Conservation (phyloP, 1,140 invertebrate genomes). For the Sinella curviseta region DNA sequence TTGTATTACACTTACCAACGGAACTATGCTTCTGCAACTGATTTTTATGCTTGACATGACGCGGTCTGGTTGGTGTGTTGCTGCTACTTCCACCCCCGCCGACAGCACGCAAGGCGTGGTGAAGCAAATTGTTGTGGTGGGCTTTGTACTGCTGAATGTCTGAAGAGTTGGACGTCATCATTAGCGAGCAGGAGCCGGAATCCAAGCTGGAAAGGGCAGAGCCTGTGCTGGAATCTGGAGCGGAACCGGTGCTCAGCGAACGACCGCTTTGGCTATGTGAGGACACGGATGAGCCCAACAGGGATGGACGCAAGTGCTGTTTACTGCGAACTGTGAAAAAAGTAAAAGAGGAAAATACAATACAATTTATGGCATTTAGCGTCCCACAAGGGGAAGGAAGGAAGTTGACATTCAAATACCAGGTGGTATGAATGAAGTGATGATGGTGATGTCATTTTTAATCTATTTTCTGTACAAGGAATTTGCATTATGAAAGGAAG, state of each 20-base stretch:
- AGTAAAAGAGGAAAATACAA: conserved; percentile 11
- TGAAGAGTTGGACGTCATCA: neutral
- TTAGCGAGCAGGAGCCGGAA: conserved; percentile 20
- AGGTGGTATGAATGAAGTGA: too few relatives aligned
- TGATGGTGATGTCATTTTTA: too few relatives aligned
- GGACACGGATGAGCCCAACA: conserved; percentile 4
- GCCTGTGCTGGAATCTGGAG: conserved; percentile 33
- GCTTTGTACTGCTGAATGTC: conserved; percentile 15
- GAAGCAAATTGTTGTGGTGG: neutral
- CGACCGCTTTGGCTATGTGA: conserved; percentile 13
- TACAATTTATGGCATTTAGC: neutral
- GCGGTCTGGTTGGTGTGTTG: conserved; percentile 36
- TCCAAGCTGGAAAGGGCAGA: conserved; percentile 32
- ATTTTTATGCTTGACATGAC: conserved; percentile 50
- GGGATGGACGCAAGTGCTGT: conserved; percentile 38
- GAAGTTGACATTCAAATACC: too few relatives aligned
- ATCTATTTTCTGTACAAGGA: too few relatives aligned
- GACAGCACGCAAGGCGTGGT: neutral
- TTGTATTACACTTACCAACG: conserved; percentile 42
- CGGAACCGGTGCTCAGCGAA: neutral
- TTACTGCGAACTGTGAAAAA: conserved; percentile 46
- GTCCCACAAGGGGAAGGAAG: too few relatives aligned
- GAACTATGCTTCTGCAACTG: conserved; percentile 50
- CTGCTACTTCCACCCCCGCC: neutral
- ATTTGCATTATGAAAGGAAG: too few relatives aligned